Conservation (phyloP, 2,113 vertebrate genomes). For the Clinocottus analis region DNA sequence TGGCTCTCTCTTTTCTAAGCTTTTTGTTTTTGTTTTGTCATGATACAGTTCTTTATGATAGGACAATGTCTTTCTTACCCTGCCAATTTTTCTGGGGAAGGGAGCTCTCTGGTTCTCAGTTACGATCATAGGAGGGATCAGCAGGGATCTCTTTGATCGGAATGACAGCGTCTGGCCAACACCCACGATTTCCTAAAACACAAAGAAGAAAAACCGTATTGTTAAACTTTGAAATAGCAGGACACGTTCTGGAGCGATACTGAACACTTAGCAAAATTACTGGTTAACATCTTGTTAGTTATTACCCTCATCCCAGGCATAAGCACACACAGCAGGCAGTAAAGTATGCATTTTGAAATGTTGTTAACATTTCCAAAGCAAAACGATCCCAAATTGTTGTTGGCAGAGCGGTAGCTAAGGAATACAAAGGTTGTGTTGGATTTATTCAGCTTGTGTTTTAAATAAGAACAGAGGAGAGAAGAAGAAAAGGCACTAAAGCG, state of each 20-base stretch:
- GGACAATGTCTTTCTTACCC: slow-evolving; percentile 82
- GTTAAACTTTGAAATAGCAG: background rate
- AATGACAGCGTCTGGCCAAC: slow-evolving; percentile 81
- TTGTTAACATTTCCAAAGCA: background rate
- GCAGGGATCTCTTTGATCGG: slow-evolving; percentile 91
- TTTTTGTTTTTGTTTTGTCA: background rate
- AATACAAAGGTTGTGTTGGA: background rate
- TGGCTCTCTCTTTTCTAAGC: background rate
- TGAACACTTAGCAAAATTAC: background rate
- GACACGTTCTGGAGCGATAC: background rate
- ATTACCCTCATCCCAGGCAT: background rate
- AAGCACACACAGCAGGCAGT: background rate
- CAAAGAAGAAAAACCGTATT: slow-evolving; percentile 10
- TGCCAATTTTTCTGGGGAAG: slow-evolving; percentile 90
- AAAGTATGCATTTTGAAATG: background rate
- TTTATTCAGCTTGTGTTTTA: background rate
- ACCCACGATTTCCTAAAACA: slow-evolving; percentile 87
- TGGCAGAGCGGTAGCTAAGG: background rate
- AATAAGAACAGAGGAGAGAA: slow-evolving; percentile 5
- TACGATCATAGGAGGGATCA: slow-evolving; percentile 90
- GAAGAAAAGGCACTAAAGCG: background rate
- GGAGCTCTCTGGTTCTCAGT: slow-evolving; percentile 95
- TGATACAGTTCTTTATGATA: background rate
- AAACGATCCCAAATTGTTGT: background rate
- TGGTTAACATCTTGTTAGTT: background rate